phyloP scores from a whole-genome alignment of 2,113 vertebrate genomes.

The Synchiropus splendidus region DNA sequence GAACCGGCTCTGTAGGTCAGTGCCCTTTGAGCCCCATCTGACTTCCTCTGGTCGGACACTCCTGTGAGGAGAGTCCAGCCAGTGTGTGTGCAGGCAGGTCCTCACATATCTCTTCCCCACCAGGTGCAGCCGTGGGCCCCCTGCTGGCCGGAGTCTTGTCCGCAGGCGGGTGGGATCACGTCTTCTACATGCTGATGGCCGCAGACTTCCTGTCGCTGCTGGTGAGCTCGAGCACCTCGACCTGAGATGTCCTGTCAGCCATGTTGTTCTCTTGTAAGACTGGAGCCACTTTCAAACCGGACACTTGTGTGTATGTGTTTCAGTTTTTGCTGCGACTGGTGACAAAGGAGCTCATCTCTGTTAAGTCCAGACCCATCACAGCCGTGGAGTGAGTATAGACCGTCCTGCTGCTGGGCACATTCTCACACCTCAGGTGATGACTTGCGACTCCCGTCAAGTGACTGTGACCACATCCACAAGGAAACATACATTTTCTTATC shows the following conservation, averaged over 20 bases:
- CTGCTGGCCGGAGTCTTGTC: conserved; percentile 85
- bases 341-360: conserved; percentile 50
- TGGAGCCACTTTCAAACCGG: neutral
- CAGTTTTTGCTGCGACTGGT: conserved; percentile 63
- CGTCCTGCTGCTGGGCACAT: neutral
- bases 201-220: conserved; percentile 81
- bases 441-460: no score
- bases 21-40: neutral
- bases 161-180: conserved; percentile 78
- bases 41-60: neutral
- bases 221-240: conserved; percentile 55
- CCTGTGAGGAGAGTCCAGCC: neutral
- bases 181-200: conserved; percentile 92
- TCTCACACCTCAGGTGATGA: neutral
- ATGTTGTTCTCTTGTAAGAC: neutral
- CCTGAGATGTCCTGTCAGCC: no score
- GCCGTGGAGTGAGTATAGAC: conserved; percentile 54
- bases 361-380: conserved; percentile 34
- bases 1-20: conserved; percentile 79
- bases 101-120: neutral
- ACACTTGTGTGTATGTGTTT: neutral
- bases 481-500: neutral
- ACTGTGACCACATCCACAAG: no score
- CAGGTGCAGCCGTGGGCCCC: conserved; percentile 86
- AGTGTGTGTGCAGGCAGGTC: neutral